Base-by-base conservation (phyloP, 2,888 invertebrate species). In the Dryadula phaetusa region DNA sequence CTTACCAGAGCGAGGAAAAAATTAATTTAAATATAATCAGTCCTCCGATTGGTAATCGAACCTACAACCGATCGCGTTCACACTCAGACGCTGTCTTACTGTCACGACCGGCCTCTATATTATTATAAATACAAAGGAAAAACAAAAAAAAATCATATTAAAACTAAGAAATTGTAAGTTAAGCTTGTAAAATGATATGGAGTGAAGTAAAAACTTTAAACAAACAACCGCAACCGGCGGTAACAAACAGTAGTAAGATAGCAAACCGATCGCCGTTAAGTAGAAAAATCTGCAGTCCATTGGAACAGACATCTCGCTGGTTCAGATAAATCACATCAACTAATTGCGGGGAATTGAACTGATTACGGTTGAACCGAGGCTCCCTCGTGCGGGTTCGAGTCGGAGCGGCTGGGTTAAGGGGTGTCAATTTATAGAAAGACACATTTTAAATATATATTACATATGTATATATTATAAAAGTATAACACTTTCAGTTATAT, bases 321-420 rank as follows among this genome's bases (percentile, higher is more conserved):
- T 64, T 64, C 69, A 63, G 69, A 72, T 71, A 71, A 72, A 72
- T 72, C 70, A 71, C 67, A 72, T 66, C 67, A 56, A 71, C 70
- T 72, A 72, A 72, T 72, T 71, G 69, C 70, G 62, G 66, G 60
- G 62, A 71, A 67, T 67, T 64, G 68, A 72, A 70, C 67, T 67
- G 67, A 72, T 72, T 72, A 71, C 67, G 64, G 64, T 65, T 62
- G 61, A 63, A 49, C 49, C 65, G 69, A 46, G 42, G 46, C 52
- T 70, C 62, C 47, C 49, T 63, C 67, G 64, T 69, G 66, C 47
- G 34, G 56, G 67, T 67, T 67, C 56, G 63, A 70, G 66, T 69
- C 66, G 61, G 63, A 69, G 20, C 56, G 28, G 2, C 53, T 32
- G 49, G 58, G 60, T 49, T 42, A 14, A 64, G 64, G 61, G 64